These are phyloP conservation scores for Prunella himalayana DNA, from an alignment of 2,113 vertebrate genomes.

Conservation along the genomic window DNA sequence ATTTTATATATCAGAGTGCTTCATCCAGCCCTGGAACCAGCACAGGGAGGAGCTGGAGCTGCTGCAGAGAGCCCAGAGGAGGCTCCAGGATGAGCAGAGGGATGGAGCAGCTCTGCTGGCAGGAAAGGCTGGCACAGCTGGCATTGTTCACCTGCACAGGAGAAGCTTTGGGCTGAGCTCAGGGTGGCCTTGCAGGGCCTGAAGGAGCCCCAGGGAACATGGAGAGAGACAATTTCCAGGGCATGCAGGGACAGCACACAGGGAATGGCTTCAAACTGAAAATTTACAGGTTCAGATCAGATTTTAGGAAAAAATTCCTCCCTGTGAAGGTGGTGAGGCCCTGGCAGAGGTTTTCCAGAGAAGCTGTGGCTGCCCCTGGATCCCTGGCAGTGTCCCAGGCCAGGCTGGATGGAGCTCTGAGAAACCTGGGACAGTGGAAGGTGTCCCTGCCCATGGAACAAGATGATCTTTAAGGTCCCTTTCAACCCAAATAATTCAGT, in stretches of 20 bases:
- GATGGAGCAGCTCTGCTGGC: not conserved
- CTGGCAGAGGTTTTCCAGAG: not conserved
- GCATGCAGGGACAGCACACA: accelerated
- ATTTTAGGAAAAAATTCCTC: not conserved
- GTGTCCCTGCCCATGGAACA: not conserved
- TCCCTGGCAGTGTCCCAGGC: not conserved
- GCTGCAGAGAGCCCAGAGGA: not conserved
- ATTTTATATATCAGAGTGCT: not conserved
- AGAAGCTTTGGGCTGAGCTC: not conserved
- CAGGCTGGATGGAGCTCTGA: not conserved
- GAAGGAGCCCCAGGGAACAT: not conserved
- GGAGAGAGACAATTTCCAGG: not conserved
- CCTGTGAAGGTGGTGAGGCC: accelerated
- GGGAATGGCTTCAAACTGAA: accelerated
- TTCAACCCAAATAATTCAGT: not conserved
- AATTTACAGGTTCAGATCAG: not conserved
- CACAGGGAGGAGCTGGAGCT: not conserved
- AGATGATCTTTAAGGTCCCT: not conserved
- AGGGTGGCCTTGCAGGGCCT: not conserved
- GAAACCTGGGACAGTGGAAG: accelerated
- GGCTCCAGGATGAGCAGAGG: not conserved
- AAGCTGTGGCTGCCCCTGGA: not conserved
- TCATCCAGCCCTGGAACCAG: not conserved
- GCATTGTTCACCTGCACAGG: not conserved
- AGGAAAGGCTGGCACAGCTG: not conserved